Evolutionary conservation across 2,797 vertebrate species (phyloP), one percentile per base, ranked within the genome.

Genomic region (Sebastes melanostomus): DNA sequence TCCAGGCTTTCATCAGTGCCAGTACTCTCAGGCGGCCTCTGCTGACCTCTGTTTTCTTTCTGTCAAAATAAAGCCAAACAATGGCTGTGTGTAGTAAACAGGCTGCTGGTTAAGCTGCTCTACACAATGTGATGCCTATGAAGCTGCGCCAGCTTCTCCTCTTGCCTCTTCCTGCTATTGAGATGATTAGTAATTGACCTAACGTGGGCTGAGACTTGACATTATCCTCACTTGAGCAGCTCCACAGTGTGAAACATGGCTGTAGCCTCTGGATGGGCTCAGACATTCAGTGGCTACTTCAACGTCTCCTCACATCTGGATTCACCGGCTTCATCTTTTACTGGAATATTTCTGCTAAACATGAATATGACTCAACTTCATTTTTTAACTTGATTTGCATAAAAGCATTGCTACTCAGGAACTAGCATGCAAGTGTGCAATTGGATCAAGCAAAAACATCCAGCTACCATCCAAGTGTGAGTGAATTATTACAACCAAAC

Each of bases 401-500:
- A 61, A 46, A 74, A 71, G 27, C 25, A 32, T 2, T 11, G 18
- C 56, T 46, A 6, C 30, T 85, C n/a, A 20, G 62, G 22, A 68
- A 75, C 78, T 52, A 56, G 34, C 42, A 60, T 65, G 30, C 2
- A 55, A 82, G 66, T 36, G 46, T 34, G 32, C 25, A 24, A 32
- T 3, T 63, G 58, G 32, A 34, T 59, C 36, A 38, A 75, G 63
- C 58, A 66, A 29, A 78, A 76, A 77, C 72, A 65, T 54, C 79
- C 75, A 71, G 67, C 66, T 42, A 82, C n/a, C 27, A 50, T 16
- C 6, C 2, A 13, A 46, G 30, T 55, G 18, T 25, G 5, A n/a
- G 61, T 16, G 34, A 59, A 56, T 62, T 24, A 80, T 67, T 80
- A 54, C 55, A 72, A 63, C 68, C 27, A 54, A 62, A 61, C 20